Base-by-base conservation (phyloP, 2,888 invertebrate genomes). In the Cephus pygmeus region DNA sequence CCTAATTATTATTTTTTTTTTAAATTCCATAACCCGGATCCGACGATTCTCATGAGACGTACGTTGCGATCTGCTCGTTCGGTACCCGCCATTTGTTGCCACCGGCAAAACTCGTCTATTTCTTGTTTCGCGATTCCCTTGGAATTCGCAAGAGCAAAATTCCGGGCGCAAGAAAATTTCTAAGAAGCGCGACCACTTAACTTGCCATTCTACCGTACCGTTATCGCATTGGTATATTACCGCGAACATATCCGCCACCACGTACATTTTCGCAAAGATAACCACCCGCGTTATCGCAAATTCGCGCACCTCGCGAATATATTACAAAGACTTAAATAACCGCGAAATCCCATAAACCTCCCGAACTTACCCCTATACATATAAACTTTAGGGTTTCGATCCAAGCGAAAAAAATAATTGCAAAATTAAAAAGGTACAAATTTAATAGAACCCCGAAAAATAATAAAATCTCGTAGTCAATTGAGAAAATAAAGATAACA, bases 181-280 rank as follows among this genome's bases (percentile, higher is more conserved):
- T 80, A 76, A 80, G 80, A 83, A 79, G 75, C 75, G 75, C 77
- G 76, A 77, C 77, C 77, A 81, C 77, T 82, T 81, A 82, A 73
- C 74, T 76, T 34, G 71, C 78, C 31, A 31, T 35, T 30, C 31
- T 35, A 35, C 68, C 75, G 56, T 76, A 56, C 73, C 69, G 69
- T 73, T 76, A 69, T 34, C 74, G 74, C 35, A 36, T 34, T 34
- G 74, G 15, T 15, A 30, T 71, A 33, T 23, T 71, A 30, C 31
- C 71, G 71, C 31, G 71, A 56, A 23, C 23, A 23, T 56, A 23
- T 23, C 56, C 56, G 23, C 56, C 23, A 9, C 23, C 56, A 23
- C 23, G 56, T 56, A 56, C 23, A 23, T 56, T 56, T 56, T 56
- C 56, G 23, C 56, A 23, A 23, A 23, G 56, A 56, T 56, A 56